Evolutionary conservation across 2,113 vertebrate genomes (phyloP), one percentile per base, ranked within the genome.

Genomic region (Vombatus ursinus): DNA sequence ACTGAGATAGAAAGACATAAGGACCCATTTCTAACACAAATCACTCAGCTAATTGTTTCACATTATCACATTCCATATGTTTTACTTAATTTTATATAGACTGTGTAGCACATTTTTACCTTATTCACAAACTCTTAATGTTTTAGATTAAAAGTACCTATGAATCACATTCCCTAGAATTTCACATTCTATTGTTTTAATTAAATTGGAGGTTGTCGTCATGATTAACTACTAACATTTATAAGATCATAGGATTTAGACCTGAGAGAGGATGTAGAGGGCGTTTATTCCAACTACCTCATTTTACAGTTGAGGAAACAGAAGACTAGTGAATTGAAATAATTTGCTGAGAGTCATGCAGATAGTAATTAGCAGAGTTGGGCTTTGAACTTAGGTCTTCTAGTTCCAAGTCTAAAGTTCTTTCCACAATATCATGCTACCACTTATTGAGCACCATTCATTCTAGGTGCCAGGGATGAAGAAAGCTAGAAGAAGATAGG

Each of bases 121-220:
- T 52, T 31, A 44, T 48, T 95, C 90, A 50, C 89, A 47, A 93
- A 94, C 92, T 93, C 57, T 95, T 95, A 48, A 91, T 52, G 49
- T 77, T 57, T 49, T 93, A 91, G 53, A 95, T 44, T 84, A 50
- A 49, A 57, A n/a, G 26, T 14, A 26, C n/a, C 44, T 52, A 31
- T 44, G 25, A 9, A 0, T 47, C 52, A 53, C n/a, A 91, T 53
- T 23, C 23, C 19, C 50, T 92, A 22, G 53, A 89, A n/a, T 89
- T 93, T 52, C 90, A 57, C 1, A 2, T 57, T 52, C 54, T 16
- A 0, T 26, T 61, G 50, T 84, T 2, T 68, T 91, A 61, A 52
- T 89, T 48, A n/a, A 49, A 0, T 37, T 10, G 90, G 52, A 48
- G 0, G 11, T 26, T 52, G 10, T 28, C 0, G 37, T n/a, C 8